These are phyloP conservation scores for Hystrix cristata DNA, from an alignment of 2,113 vertebrate genomes.

Conservation along the genomic window DNA sequence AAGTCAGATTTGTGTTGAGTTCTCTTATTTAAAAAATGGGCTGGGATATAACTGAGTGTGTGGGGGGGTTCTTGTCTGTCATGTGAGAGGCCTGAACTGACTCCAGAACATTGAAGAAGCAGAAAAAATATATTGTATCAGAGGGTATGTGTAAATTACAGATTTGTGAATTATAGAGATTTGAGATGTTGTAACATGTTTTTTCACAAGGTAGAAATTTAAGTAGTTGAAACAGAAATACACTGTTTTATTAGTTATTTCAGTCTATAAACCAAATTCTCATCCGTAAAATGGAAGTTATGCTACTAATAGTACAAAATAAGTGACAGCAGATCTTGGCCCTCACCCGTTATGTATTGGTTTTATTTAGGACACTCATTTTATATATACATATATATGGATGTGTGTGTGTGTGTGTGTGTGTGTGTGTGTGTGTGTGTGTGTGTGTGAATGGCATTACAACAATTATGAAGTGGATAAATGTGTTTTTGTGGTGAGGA, in stretches of 20 bases:
- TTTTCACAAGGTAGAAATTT: background rate
- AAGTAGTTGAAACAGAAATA: background rate
- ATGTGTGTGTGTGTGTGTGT: background rate
- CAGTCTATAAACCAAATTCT: background rate
- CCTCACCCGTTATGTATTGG: background rate
- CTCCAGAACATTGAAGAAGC: no score
- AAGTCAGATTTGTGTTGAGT: background rate
- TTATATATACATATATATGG: background rate
- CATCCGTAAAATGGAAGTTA: background rate
- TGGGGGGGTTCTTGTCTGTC: no score
- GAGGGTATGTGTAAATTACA: background rate
- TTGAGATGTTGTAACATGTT: background rate
- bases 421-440: background rate
- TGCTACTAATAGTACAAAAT: background rate
- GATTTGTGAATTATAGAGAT: background rate
- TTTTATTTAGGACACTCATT: background rate
- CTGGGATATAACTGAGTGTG: background rate
- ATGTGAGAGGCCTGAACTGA: background rate
- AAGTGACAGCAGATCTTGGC: background rate
- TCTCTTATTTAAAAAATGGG: background rate
- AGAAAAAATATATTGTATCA: background rate
- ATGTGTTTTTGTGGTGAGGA: background rate
- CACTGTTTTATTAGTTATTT: background rate
- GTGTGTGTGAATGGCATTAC: background rate
- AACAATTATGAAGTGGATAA: background rate